Evolutionary conservation across 2,113 vertebrate genomes (phyloP).

Genomic region (Pteronura brasiliensis): DNA sequence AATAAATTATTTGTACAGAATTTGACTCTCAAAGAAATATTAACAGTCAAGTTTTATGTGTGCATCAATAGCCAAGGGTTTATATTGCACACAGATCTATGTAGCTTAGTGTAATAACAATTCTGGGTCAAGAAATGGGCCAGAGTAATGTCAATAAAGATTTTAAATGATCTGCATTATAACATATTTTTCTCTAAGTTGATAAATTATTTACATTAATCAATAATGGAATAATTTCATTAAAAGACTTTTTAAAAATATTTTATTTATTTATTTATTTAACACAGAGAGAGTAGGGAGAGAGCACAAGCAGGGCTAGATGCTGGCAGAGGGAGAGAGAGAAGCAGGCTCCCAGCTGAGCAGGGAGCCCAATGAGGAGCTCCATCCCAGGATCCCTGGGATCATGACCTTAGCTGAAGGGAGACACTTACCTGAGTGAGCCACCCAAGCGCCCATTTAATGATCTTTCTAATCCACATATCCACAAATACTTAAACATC

Average conservation of each 20-base stretch:
- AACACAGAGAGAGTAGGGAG: background rate
- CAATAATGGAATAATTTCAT: background rate
- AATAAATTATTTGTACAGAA: background rate
- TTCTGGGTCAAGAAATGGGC: background rate
- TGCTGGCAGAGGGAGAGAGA: background rate
- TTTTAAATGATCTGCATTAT: background rate
- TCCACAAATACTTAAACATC: background rate
- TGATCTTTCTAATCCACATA: background rate
- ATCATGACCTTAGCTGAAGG: background rate
- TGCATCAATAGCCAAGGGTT: background rate
- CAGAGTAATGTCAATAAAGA: background rate
- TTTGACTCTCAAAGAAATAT: background rate
- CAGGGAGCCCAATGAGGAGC: background rate
- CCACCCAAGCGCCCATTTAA: background rate
- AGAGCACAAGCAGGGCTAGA: background rate
- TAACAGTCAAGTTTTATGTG: background rate
- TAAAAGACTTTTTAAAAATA: background rate
- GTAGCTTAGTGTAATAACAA: background rate
- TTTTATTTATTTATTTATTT: background rate
- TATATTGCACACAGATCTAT: background rate
- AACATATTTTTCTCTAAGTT: background rate
- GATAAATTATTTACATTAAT: background rate
- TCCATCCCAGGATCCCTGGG: background rate
- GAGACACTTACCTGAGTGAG: background rate
- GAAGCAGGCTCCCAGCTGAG: background rate